Conservation (phyloP, 1,140 invertebrate genomes). For the Holcopasites calliopsidis region DNA sequence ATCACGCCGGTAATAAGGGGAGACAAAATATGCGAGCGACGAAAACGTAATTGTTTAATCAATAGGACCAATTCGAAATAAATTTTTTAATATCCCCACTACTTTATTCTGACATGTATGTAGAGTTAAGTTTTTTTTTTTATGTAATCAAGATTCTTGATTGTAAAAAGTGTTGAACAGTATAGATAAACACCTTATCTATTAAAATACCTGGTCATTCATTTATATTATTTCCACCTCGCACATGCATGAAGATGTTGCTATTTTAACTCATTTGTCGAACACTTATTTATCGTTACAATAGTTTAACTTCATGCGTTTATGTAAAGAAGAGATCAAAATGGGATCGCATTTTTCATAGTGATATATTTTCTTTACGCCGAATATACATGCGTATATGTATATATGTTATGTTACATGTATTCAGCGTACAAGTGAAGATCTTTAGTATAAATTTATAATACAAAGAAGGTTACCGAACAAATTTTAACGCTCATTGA, state of each 20-base stretch:
- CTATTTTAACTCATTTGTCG: not conserved
- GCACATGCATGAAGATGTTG: not conserved
- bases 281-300: not conserved
- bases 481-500: not conserved
- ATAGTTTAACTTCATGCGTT: not conserved
- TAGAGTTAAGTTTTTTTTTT: conserved; percentile 39
- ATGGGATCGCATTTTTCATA: not conserved
- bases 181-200: conserved; percentile 28
- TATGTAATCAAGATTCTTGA: conserved; percentile 9
- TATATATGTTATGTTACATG: too few relatives aligned
- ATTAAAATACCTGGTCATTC: not conserved
- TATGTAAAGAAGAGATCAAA: conserved; percentile 15
- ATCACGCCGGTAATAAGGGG: not conserved
- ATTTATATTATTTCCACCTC: not conserved
- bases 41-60: conserved; percentile 25
- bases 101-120: not conserved
- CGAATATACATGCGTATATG: too few relatives aligned
- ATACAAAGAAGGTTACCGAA: not conserved
- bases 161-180: not conserved
- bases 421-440: not conserved
- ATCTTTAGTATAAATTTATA: not conserved
- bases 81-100: not conserved
- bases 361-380: too few relatives aligned
- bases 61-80: conserved; percentile 13
- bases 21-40: not conserved